Evolutionary conservation across 1,140 invertebrate genomes (phyloP).

Genomic region (Danaus plexippus): DNA sequence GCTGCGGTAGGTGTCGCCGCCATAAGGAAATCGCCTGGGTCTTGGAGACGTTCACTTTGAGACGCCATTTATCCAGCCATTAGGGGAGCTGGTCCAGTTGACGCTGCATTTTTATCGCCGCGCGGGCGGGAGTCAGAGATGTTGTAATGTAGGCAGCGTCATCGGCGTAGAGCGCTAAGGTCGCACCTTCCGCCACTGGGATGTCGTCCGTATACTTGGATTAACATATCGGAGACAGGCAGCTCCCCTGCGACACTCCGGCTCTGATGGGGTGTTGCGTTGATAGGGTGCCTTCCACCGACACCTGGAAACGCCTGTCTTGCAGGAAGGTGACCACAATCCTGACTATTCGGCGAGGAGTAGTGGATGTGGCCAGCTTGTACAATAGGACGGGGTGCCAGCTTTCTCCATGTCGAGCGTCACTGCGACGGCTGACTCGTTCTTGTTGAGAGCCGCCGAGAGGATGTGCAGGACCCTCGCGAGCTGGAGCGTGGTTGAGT

Average conservation of each 20-base stretch:
- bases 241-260: slow-evolving; percentile 8
- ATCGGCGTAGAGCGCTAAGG: slow-evolving; percentile 20
- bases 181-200: slow-evolving; percentile 4
- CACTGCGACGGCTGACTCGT: slow-evolving; percentile 15
- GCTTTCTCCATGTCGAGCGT: too few species aligned
- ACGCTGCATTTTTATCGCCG: slow-evolving; percentile 19
- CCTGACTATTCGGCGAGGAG: too few species aligned
- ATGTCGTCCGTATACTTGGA: slow-evolving; percentile 16
- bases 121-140: slow-evolving; percentile 13
- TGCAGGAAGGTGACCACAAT: slow-evolving; percentile 15
- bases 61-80: slow-evolving; percentile 22
- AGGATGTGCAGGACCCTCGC: slow-evolving; percentile 19
- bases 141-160: slow-evolving; percentile 17
- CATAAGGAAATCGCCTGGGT: slow-evolving; percentile 14
- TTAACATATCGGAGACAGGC: slow-evolving; percentile 19
- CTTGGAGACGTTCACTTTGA: slow-evolving; percentile 22
- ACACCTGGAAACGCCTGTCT: slow-evolving; percentile 12
- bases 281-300: slow-evolving; percentile 10
- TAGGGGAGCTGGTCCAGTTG: slow-evolving; percentile 21
- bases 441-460: slow-evolving; percentile 18
- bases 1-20: too few species aligned
- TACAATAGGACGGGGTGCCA: slow-evolving; percentile 24
- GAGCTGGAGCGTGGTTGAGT: slow-evolving; percentile 32
- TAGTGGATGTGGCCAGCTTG: slow-evolving; percentile 12
- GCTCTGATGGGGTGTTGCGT: slow-evolving; percentile 14